Evolutionary conservation across 2,888 invertebrate genomes (phyloP), one percentile per base, ranked within the genome.

Genomic region (Apotomis turbidana): DNA sequence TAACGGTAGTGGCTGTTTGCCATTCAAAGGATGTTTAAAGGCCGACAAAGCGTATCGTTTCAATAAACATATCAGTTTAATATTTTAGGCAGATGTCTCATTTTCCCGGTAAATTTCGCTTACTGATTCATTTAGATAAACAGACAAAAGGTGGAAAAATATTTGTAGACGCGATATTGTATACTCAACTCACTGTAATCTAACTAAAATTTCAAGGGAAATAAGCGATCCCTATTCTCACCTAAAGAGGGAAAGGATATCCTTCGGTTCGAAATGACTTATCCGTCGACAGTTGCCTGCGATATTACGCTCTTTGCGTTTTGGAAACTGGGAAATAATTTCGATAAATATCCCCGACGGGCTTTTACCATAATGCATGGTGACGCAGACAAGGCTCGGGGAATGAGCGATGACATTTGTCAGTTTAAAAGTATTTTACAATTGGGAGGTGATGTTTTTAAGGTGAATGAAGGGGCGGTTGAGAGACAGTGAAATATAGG

Each of bases 341-440:
- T 49, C 66, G 46, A 67, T 67, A 57, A 67, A 67, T 66, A 57
- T 58, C 9, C 57, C 57, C 44, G 44, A 58, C 27, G 12, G 49
- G 66, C 66, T 67, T 67, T 67, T 67, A 67, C n/a, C 66, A 67
- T 67, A 67, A 67, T 67, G 49, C 66, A 58, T 58, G 58, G 36
- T 58, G 66, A 44, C 66, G 57, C 13, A 46, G 66, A 58, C 66
- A 36, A 9, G 57, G 9, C 13, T 46, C 4, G 9, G 15, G 12
- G n/a, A 67, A 58, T 58, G 46, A 38, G 3, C n/a, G 66, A 38
- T 67, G 66, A 58, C 57, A 36, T 67, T 67, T 12, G 46, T 44
- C 41, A 67, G 49, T 49, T 49, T 49, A 49, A 49, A 49, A 49
- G 49, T 49, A 67, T 58, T 67, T 67, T 15, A 2, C 9, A 58